Conservation (phyloP, 1,140 invertebrate genomes). For the Leptinotarsa defecta region DNA sequence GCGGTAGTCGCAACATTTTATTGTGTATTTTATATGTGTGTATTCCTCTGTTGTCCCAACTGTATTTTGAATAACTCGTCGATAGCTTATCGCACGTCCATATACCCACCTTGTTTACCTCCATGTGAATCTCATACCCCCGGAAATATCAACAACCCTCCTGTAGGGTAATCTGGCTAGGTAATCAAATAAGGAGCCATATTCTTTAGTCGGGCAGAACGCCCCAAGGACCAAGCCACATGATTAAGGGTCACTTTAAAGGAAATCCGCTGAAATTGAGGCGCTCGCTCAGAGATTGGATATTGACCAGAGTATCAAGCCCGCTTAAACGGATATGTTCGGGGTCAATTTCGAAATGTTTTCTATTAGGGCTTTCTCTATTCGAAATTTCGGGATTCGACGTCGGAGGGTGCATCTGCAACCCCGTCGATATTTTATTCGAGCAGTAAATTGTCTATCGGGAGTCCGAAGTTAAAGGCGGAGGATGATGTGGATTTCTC, state of each 20-base stretch:
- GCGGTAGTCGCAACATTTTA: too few species aligned
- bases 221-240: slow-evolving; percentile 32
- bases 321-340: slow-evolving; percentile 39
- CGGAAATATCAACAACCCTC: neutral
- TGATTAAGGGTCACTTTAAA: slow-evolving; percentile 42
- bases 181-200: slow-evolving; percentile 26
- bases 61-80: too few species aligned
- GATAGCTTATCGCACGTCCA: too few species aligned
- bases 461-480: too few species aligned
- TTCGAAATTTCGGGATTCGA: neutral
- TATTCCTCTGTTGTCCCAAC: too few species aligned
- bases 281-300: slow-evolving; percentile 48
- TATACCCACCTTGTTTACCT: too few species aligned
- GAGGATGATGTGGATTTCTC: too few species aligned
- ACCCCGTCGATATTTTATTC: slow-evolving; percentile 2
- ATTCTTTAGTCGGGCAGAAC: slow-evolving; percentile 18
- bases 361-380: slow-evolving; percentile 22
- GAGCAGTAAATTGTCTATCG: neutral
- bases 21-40: too few species aligned
- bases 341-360: slow-evolving; percentile 27
- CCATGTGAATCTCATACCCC: neutral
- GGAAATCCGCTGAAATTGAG: slow-evolving; percentile 47
- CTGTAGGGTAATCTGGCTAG: slow-evolving; percentile 15
- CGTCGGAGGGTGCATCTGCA: neutral
- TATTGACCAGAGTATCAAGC: slow-evolving; percentile 44